These are phyloP conservation scores for Eublepharis macularius DNA, from an alignment of 2,113 vertebrate genomes.

Conservation along the genomic window DNA sequence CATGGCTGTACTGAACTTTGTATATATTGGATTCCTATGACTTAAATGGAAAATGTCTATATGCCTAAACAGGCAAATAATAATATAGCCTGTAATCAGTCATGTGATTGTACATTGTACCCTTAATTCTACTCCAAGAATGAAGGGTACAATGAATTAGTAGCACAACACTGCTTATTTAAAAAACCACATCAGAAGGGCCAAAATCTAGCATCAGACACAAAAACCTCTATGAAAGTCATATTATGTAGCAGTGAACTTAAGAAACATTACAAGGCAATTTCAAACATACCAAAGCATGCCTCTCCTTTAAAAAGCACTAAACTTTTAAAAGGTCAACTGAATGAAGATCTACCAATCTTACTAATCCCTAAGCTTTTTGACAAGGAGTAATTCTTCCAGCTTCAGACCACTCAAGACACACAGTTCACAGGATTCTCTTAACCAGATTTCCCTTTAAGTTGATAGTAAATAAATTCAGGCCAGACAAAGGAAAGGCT, in stretches of 20 bases:
- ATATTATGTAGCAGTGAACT: background rate
- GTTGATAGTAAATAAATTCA: too few species aligned
- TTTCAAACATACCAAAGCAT: background rate
- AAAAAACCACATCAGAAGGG: background rate
- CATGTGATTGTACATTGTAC: too few species aligned
- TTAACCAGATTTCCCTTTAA: too few species aligned
- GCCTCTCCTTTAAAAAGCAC: background rate
- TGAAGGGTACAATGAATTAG: background rate
- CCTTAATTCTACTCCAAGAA: too few species aligned
- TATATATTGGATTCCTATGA: background rate
- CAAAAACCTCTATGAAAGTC: background rate
- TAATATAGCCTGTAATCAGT: too few species aligned
- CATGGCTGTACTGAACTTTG: background rate
- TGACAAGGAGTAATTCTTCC: too few species aligned
- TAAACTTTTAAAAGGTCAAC: background rate
- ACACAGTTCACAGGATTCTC: too few species aligned
- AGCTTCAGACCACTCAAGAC: too few species aligned
- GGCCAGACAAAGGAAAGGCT: too few species aligned
- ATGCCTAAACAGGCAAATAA: too few species aligned
- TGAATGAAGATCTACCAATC: background rate
- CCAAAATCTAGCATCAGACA: background rate
- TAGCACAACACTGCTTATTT: background rate
- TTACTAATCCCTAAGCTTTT: background rate
- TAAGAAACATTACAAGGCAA: background rate
- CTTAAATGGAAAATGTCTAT: background rate